Conservation (phyloP, 2,797 vertebrate genomes). For the Harpagifer antarcticus region DNA sequence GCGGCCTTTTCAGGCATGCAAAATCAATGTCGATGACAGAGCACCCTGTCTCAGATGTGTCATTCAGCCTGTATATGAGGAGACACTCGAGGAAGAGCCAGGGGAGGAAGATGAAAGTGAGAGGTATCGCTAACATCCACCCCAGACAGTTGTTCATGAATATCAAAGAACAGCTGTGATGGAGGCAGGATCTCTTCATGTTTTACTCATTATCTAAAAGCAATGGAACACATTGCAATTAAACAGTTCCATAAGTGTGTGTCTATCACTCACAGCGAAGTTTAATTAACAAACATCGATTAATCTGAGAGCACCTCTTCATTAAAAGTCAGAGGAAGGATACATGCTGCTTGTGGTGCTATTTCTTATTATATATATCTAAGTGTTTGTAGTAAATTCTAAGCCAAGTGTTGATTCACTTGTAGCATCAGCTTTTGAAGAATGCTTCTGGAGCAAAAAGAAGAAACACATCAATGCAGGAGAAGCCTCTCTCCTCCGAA, state of each 20-base stretch:
- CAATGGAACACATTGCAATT: constrained; percentile 74
- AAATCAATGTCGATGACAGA: constrained; percentile 74
- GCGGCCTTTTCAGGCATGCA: constrained; percentile 82
- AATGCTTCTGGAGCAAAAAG: constrained; percentile 26
- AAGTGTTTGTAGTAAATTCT: constrained; percentile 17
- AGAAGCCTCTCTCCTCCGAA: constrained; percentile 43
- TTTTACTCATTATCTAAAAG: constrained; percentile 79
- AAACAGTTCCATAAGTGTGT: constrained; percentile 70
- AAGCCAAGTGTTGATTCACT: constrained; percentile 11
- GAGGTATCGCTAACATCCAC: constrained; percentile 85
- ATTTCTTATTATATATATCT: neutral
- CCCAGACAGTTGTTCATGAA: constrained; percentile 90
- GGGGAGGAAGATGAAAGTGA: constrained; percentile 87
- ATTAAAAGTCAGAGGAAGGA: constrained; percentile 31
- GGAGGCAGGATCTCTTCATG: constrained; percentile 75
- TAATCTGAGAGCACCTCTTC: constrained; percentile 35
- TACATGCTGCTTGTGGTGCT: constrained; percentile 11
- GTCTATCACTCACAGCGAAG: constrained; percentile 38
- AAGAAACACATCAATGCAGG: constrained; percentile 39
- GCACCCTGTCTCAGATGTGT: constrained; percentile 77
- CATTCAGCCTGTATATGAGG: constrained; percentile 76
- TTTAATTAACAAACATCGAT: constrained; percentile 69
- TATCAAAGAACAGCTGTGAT: constrained; percentile 90
- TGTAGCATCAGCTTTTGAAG: constrained; percentile 49
- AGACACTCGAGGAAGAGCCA: constrained; percentile 85